Base-by-base conservation (phyloP, 2,113 vertebrate species). In the Melanerpes aurifrons region DNA sequence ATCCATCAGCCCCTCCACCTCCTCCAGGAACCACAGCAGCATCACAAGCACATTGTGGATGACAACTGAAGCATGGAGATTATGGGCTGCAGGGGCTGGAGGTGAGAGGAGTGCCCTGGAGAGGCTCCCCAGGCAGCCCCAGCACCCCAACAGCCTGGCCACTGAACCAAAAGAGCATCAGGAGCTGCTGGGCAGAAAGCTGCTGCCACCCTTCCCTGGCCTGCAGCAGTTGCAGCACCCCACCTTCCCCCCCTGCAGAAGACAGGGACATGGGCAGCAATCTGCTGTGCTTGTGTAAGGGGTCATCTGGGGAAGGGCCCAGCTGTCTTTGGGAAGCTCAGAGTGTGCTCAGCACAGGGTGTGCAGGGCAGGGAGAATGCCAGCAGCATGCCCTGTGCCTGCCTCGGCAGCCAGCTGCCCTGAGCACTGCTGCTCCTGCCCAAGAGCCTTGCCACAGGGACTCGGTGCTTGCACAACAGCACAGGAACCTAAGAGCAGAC, bases 391-490 rank as follows among this genome's bases (percentile, higher is more conserved):
- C 80, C 47, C 75, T 67, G 75, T 40, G 83, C 62, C 82, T 93
- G 91, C 93, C 81, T 96, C 95, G 94, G 95, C 90, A 84, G 73
- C 18, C 83, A 82, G 7, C 50, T 4, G 19, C 16, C 86, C 92
- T 92, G 93, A 90, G 73, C 26, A 17, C 10, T 0, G 56, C 62
- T 72, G 88, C 76, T 53, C 57, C 53, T 37, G 83, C 77, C 86
- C 12, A 90, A 50, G 86, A 94, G 86, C 54, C 7, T 94, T 40
- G 90, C 94, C 92, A 92, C 95, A 96, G 89, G 89, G 89, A 12
- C 92, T 90, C 69, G 83, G 24, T 24, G 94, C 90, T 96, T 96
- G 90, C 96, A 96, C 96, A 95, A 96, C 71, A 70, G 31, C 72
- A 74, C 59, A 90, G 72, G 91, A 86, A 74, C 66, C 20, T 56